phyloP scores from a whole-genome alignment of 2,113 vertebrate species.

The Alethe diademata region DNA sequence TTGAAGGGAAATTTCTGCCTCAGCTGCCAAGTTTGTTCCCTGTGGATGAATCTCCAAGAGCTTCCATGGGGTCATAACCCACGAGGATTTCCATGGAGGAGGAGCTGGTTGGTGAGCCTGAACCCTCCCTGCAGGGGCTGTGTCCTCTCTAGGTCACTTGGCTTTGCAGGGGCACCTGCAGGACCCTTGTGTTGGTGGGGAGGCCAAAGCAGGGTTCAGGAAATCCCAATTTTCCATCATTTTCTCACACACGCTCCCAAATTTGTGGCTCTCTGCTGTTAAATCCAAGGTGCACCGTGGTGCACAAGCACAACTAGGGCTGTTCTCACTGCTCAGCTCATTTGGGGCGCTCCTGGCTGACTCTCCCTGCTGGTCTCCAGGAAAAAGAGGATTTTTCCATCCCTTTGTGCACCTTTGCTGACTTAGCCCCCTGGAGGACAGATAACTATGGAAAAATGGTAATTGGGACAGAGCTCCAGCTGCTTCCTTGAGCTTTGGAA shows the following conservation, averaged over 20 bases:
- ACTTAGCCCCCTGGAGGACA: background rate
- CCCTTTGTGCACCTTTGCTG: background rate
- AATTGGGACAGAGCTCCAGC: background rate
- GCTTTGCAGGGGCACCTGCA: background rate
- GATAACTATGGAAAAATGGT: background rate
- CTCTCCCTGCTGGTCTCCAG: background rate
- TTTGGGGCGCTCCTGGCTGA: background rate
- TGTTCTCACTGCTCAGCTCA: fast-evolving
- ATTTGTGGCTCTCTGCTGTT: background rate
- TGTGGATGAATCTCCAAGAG: background rate
- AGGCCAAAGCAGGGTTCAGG: background rate
- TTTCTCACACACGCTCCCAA: background rate
- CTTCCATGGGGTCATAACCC: background rate
- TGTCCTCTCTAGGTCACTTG: background rate
- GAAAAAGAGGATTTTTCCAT: background rate
- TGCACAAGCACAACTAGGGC: background rate
- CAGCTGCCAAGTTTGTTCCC: background rate
- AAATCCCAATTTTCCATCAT: background rate
- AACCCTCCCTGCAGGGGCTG: background rate
- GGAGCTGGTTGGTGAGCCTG: background rate
- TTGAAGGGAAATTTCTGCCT: background rate
- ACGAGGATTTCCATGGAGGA: background rate
- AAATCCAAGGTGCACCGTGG: fast-evolving
- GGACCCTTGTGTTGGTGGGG: fast-evolving
- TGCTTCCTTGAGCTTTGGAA: background rate